Conservation (phyloP, 2,113 vertebrate species). For the Hippoglossus stenolepis region DNA sequence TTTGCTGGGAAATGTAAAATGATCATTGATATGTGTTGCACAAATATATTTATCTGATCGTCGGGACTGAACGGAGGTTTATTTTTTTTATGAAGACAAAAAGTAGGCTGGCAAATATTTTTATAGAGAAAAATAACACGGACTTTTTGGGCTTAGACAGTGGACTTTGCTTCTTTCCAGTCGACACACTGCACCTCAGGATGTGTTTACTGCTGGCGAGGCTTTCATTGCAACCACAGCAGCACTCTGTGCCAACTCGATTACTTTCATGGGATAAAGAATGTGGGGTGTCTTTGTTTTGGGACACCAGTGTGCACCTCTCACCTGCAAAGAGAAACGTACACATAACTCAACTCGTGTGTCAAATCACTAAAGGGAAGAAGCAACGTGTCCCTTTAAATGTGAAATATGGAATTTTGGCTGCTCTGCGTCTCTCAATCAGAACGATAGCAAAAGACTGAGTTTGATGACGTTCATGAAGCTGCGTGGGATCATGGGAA, state of each 20-base stretch:
- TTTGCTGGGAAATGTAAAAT: neutral
- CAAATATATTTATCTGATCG: neutral
- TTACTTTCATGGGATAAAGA: neutral
- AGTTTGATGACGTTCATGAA: no score
- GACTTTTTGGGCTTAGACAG: neutral
- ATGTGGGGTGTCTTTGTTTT: neutral
- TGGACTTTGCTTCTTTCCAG: neutral
- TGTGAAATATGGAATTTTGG: no score
- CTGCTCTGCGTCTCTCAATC: no score
- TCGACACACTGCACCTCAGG: neutral
- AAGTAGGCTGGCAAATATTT: no score
- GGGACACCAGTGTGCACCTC: neutral
- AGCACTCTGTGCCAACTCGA: neutral
- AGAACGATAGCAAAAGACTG: no score
- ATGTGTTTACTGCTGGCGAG: neutral
- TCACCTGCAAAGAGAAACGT: neutral
- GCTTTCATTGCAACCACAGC: neutral
- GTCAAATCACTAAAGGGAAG: no score
- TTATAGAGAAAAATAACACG: no score
- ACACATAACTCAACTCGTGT: no score
- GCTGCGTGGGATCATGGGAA: no score
- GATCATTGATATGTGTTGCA: neutral
- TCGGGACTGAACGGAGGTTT: neutral
- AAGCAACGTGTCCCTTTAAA: no score
- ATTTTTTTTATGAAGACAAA: neutral